Base-by-base conservation (phyloP, 2,797 vertebrate species). In the Epinephelus awoara region DNA sequence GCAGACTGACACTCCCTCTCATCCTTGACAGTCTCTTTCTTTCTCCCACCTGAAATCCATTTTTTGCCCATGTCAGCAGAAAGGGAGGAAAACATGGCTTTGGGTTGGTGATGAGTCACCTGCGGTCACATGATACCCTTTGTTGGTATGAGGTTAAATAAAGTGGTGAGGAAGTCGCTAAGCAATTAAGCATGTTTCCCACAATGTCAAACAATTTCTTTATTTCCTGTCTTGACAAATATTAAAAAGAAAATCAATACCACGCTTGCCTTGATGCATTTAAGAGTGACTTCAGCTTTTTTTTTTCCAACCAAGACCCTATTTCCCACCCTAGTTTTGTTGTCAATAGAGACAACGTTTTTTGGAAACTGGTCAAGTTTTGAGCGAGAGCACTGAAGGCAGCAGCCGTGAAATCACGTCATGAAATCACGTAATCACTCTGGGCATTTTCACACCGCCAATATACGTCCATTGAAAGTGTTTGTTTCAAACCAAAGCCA, bases 1-100 rank as follows among this genome's bases (percentile, higher is more conserved):
- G 91, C 92, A 91, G 90, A 89, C 90, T 92, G 91, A 92, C 89
- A 89, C 88, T 77, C 81, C 77, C 82, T 90, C 88, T 87, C 82
- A 89, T 91, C 79, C 87, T 89, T 90, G 89, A 93, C 93, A 90
- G 75, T 85, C 91, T 91, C 82, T 89, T 67, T 85, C 61, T 84
- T 71, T 84, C 85, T 89, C 85, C 76, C 76, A 61, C 67, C 79
- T 89, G 85, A 90, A 92, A 93, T 88, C 65, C 50, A 63, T 79
- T 82, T 87, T 92, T 92, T 83, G 86, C 82, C 64, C n/a, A 59
- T 77, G 84, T 94, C 93, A 91, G 92, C 92, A 91, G 66, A 79
- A 83, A 70, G 55, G 44, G 51, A 72, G 75, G 75, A 79, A 91
- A 90, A 88, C 80, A 81, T 27, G 47, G 65, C 77, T 67, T 69